Percentiles rank a stretch among this genome's conserved stretches.
phyloP scores from a whole-genome alignment of 2,888 invertebrate species.

The Cyclophora albipunctata region DNA sequence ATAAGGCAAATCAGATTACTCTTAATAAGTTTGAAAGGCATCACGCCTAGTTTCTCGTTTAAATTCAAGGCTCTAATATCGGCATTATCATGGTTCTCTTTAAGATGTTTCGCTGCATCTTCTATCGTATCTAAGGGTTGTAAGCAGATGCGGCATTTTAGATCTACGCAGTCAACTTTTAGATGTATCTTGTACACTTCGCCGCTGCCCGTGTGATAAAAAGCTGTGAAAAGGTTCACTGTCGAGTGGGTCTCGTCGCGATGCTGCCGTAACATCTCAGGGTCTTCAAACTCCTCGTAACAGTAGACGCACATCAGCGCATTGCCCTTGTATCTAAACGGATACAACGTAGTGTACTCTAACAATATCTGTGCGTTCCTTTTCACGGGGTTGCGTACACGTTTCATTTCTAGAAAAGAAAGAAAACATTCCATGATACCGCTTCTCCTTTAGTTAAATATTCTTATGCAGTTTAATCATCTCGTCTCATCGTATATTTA shows the following conservation, averaged over 20 bases:
- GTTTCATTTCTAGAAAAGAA: slow-evolving; percentile 50
- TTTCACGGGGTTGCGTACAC: slow-evolving; percentile 46
- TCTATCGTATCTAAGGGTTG: slow-evolving; percentile 34
- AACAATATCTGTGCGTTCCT: slow-evolving; percentile 58
- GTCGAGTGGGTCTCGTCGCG: slow-evolving; percentile 39
- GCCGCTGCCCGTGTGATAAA: slow-evolving; percentile 42
- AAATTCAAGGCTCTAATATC: slow-evolving; percentile 29
- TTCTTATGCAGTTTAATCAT: no score
- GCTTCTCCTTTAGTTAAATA: no score
- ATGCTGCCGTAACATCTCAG: slow-evolving; percentile 44
- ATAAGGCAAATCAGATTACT: slow-evolving; percentile 47
- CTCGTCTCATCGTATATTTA: no score
- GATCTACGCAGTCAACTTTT: slow-evolving; percentile 52
- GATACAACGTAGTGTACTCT: slow-evolving; percentile 55
- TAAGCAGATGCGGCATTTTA: slow-evolving; percentile 47
- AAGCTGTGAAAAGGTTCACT: slow-evolving; percentile 49
- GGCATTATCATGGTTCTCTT: slow-evolving; percentile 29
- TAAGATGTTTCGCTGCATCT: slow-evolving; percentile 43
- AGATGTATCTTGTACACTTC: slow-evolving; percentile 48
- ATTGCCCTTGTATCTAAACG: slow-evolving; percentile 54
- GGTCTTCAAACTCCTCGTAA: slow-evolving; percentile 48
- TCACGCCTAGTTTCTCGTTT: slow-evolving; percentile 43
- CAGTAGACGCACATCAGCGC: slow-evolving; percentile 59
- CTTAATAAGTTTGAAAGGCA: slow-evolving; percentile 47
- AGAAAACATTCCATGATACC: slow-evolving; percentile 32